A percentile compares a stretch with the other conserved stretches of the same genome.
Conservation (phyloP, 2,888 invertebrate species). For the Podabrus alpinus region DNA sequence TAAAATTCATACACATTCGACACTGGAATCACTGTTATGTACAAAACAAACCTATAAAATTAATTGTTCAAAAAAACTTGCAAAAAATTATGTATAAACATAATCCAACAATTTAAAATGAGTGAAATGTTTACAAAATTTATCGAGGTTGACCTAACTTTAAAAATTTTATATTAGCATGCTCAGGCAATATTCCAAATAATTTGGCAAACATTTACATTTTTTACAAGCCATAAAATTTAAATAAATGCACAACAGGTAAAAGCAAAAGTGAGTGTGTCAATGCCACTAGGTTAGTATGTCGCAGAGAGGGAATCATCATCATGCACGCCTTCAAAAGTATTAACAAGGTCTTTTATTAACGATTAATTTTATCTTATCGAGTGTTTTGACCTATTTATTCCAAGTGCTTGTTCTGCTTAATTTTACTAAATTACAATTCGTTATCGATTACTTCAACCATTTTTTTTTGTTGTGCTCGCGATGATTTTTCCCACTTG, state of each 20-base stretch:
- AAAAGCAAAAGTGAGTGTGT: conserved; percentile 43
- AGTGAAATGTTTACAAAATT: neutral
- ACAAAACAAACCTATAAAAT: too few relatives aligned
- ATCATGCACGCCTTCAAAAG: conserved; percentile 12
- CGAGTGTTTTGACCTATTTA: conserved; percentile 11
- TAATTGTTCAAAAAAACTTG: too few relatives aligned
- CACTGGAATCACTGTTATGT: too few relatives aligned
- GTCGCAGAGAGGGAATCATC: conserved; percentile 37
- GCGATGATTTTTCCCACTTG: too few relatives aligned
- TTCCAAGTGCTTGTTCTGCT: neutral
- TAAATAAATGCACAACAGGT: conserved; percentile 36
- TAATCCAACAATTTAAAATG: neutral
- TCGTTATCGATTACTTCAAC: neutral
- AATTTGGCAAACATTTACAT: conserved; percentile 7
- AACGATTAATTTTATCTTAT: conserved; percentile 10
- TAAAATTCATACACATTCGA: too few relatives aligned
- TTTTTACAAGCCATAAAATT: conserved; percentile 26
- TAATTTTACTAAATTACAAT: neutral
- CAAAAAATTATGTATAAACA: neutral
- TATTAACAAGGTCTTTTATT: conserved; percentile 13
- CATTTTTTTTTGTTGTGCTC: neutral
- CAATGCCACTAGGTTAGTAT: conserved; percentile 50
- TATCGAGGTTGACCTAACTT: neutral
- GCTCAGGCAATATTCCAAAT: neutral
- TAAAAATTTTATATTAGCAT: neutral